Conservation (phyloP, 2,888 invertebrate genomes). For the Drosophila seclusa region DNA sequence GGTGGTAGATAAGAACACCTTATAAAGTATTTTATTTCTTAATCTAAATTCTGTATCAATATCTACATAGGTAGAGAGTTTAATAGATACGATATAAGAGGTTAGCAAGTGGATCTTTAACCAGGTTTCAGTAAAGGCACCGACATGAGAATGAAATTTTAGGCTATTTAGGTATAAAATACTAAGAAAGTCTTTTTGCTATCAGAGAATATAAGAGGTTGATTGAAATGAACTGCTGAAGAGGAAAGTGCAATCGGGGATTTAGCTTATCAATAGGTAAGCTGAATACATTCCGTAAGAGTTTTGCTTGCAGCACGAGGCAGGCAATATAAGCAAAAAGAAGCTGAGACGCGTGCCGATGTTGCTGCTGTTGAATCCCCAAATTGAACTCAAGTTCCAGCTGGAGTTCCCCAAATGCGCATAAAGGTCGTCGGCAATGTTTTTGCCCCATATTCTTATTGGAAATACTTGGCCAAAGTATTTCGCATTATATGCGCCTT, state of each 20-base stretch:
- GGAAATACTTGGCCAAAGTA: constrained; percentile 60
- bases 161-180: neutral
- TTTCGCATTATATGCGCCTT: constrained; percentile 50
- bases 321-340: constrained; percentile 6
- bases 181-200: neutral
- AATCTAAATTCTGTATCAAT: neutral
- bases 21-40: neutral
- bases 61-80: neutral
- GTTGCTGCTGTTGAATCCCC: constrained; percentile 2
- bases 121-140: neutral
- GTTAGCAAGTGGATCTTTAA: neutral
- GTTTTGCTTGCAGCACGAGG: neutral
- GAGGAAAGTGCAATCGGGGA: neutral
- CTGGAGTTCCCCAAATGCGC: constrained; percentile 48
- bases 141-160: neutral
- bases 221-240: neutral
- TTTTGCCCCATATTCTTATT: constrained; percentile 46
- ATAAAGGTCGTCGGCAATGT: constrained; percentile 48
- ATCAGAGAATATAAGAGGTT: neutral
- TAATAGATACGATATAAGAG: neutral
- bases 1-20: neutral
- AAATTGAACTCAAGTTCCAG: neutral
- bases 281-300: neutral
- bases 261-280: neutral
- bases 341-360: constrained; percentile 19